A percentile compares a stretch with the other conserved stretches of the same genome.
Evolutionary conservation across 2,888 invertebrate species (phyloP).

Genomic region (Lampropteryx suffumata): DNA sequence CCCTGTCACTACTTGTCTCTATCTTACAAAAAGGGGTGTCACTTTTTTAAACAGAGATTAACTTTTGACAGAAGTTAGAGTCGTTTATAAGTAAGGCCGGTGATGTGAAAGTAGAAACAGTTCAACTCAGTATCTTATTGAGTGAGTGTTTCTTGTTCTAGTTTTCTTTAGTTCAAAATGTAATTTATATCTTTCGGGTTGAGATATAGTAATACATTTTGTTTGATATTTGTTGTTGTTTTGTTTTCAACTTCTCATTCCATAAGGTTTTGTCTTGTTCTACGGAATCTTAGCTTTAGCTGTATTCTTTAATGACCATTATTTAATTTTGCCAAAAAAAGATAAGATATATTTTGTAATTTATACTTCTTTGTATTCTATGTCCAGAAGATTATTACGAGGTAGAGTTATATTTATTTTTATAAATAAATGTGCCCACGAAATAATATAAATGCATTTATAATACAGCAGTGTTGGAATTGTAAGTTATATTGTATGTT

Average conservation of each 20-base stretch:
- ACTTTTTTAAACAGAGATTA: too few relatives aligned
- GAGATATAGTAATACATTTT: conserved; percentile 1
- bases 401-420: conserved; percentile 19
- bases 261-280: not conserved
- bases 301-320: too few relatives aligned
- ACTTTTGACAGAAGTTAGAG: too few relatives aligned
- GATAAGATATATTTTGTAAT: not conserved
- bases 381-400: conserved; percentile 2
- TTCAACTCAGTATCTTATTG: too few relatives aligned
- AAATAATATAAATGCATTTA: conserved; percentile 70
- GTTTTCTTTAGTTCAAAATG: not conserved
- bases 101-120: too few relatives aligned
- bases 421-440: conserved; percentile 37
- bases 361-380: not conserved
- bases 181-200: not conserved
- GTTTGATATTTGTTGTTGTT: not conserved
- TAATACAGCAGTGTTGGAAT: conserved; percentile 72
- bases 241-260: conserved; percentile 2
- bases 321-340: not conserved
- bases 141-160: too few relatives aligned
- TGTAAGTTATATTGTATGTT: conserved; percentile 72
- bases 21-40: too few relatives aligned
- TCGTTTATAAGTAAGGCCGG: too few relatives aligned
- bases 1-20: too few relatives aligned
- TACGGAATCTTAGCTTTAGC: too few relatives aligned